Percentiles rank a stretch among this genome's conserved stretches.
Conservation (phyloP, 2,797 vertebrate genomes). For the Xiphophorus birchmanni region DNA sequence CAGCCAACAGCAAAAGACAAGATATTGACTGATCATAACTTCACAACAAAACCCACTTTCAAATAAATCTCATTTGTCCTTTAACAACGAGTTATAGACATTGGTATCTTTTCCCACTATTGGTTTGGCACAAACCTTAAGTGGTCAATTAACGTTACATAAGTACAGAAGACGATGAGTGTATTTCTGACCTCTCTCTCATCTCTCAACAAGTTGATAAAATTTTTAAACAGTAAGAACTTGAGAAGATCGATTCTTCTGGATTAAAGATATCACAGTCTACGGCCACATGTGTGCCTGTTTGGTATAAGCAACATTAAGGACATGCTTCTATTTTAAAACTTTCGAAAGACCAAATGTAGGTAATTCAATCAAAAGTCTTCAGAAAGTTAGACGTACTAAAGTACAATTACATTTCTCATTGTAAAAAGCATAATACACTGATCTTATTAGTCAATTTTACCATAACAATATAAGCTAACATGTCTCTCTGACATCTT, state of each 20-base stretch:
- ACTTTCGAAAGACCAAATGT: background rate
- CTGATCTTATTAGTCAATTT: background rate
- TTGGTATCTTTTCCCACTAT: background rate
- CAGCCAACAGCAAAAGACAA: background rate
- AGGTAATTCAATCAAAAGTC: background rate
- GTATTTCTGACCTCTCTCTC: background rate
- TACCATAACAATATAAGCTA: background rate
- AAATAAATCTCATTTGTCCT: background rate
- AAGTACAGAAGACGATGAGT: background rate
- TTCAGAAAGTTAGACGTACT: background rate
- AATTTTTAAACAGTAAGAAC: background rate
- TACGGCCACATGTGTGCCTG: conserved; percentile 22
- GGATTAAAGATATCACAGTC: conserved; percentile 42
- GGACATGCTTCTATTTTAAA: conserved; percentile 6
- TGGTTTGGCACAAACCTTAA: too few relatives aligned
- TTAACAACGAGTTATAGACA: background rate
- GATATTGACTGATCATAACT: background rate
- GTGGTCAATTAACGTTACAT: background rate
- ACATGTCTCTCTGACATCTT: background rate
- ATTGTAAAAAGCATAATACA: background rate
- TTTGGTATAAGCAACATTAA: conserved; percentile 26
- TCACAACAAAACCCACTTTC: background rate
- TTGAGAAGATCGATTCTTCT: background rate
- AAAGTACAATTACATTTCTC: background rate
- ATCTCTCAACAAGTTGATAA: background rate